phyloP scores from a whole-genome alignment of 2,797 vertebrate species.

The Agapornis canus region DNA sequence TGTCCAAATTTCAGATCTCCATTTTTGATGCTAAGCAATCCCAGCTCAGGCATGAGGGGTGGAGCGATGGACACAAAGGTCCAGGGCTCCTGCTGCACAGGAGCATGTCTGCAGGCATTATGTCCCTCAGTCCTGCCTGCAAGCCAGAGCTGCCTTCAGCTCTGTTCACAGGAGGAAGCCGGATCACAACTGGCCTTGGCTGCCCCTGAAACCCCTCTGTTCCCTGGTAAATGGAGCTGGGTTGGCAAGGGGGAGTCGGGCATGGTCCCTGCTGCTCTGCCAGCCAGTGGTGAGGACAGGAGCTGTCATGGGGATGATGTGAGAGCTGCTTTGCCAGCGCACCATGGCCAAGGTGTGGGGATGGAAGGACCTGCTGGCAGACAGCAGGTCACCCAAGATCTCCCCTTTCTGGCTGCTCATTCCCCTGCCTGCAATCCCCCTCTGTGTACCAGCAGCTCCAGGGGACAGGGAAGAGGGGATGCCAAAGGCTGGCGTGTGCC shows the following conservation, averaged over 20 bases:
- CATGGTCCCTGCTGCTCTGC: background rate
- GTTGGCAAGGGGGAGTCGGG: background rate
- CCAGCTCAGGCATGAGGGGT: background rate
- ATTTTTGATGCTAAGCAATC: background rate
- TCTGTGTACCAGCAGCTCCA: fast-evolving
- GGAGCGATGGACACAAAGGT: background rate
- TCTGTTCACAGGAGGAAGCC: background rate
- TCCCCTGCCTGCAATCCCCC: background rate
- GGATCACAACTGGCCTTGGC: background rate
- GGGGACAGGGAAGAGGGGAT: background rate
- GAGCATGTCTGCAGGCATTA: background rate
- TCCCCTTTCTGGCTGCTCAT: background rate
- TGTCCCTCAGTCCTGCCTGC: background rate
- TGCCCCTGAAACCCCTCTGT: background rate
- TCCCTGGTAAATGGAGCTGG: background rate
- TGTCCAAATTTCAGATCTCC: background rate
- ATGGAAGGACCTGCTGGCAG: background rate
- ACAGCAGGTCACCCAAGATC: background rate
- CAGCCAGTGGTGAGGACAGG: background rate
- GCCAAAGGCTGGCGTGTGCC: background rate
- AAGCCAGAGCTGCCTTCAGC: background rate
- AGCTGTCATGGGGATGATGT: background rate
- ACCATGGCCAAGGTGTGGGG: background rate
- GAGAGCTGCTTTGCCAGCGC: background rate
- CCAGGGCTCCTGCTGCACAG: background rate